Conservation (phyloP, 2,113 vertebrate species). For the Lepidothrix coronata region DNA sequence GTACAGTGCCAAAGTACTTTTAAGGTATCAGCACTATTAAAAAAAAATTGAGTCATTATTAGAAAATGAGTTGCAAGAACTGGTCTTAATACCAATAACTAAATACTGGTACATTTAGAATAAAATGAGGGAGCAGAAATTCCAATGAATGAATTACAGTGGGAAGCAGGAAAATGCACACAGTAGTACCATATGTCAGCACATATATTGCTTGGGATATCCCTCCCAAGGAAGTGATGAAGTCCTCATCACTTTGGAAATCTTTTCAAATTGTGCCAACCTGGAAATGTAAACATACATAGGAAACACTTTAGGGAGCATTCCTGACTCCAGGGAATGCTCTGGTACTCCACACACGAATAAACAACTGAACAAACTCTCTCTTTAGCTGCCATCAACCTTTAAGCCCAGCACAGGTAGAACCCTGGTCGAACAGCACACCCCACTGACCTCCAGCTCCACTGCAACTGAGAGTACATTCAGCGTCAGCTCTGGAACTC, state of each 20-base stretch:
- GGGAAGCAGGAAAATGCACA: not conserved
- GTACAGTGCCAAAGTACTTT: not conserved
- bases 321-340: not conserved
- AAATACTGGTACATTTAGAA: not conserved
- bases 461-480: not conserved
- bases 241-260: not conserved
- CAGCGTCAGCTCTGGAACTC: not conserved
- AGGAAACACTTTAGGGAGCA: not conserved
- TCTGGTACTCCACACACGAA: not conserved
- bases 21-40: not conserved
- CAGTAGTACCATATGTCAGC: not conserved
- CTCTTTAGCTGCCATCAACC: not conserved
- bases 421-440: conserved; percentile 40
- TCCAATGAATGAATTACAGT: not conserved
- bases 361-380: not conserved
- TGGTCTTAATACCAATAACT: not conserved
- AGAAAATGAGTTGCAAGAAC: not conserved
- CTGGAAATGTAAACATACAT: not conserved
- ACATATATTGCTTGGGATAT: not conserved
- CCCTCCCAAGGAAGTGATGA: not conserved
- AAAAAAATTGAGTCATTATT: not conserved
- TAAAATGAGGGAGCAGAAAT: not conserved
- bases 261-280: not conserved
- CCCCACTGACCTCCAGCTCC: not conserved
- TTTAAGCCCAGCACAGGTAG: not conserved